Evolutionary conservation across 2,113 vertebrate species (phyloP).

Genomic region (Leuciscus idus): DNA sequence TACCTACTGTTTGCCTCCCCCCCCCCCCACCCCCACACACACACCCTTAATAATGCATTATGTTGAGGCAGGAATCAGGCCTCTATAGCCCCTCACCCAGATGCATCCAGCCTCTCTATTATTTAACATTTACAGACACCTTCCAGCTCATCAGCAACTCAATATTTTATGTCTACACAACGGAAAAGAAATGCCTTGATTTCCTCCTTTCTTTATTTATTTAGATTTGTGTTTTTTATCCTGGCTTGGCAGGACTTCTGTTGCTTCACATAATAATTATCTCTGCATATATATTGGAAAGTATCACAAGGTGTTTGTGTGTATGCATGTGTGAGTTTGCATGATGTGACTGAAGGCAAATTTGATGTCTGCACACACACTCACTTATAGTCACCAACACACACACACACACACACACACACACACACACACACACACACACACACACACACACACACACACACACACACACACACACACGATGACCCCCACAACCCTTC

Average conservation of each 20-base stretch:
- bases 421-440: slow-evolving; percentile 17
- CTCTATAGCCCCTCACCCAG: slow-evolving; percentile 86
- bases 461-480: slow-evolving; percentile 15
- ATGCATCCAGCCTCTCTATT: slow-evolving; percentile 92
- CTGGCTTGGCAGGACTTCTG: slow-evolving; percentile 37
- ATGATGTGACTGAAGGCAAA: slow-evolving; percentile 23
- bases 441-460: not conserved
- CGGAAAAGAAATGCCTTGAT: slow-evolving; percentile 61
- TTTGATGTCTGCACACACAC: slow-evolving; percentile 4
- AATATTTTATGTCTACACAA: slow-evolving; percentile 90
- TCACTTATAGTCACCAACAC: not conserved
- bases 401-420: too few species aligned
- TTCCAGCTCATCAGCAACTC: slow-evolving; percentile 94
- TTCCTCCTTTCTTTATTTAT: slow-evolving; percentile 64
- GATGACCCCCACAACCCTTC: slow-evolving; percentile 25
- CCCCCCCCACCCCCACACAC: not conserved
- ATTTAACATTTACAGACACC: slow-evolving; percentile 99
- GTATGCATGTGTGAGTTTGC: slow-evolving; percentile 1
- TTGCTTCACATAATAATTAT: slow-evolving; percentile 64
- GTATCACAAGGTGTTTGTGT: slow-evolving; percentile 11
- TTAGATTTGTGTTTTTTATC: slow-evolving; percentile 53
- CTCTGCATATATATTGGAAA: slow-evolving; percentile 48
- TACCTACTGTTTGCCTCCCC: not conserved
- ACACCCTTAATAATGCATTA: slow-evolving; percentile 95
- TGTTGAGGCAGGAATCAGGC: slow-evolving; percentile 85